Conservation (phyloP, 1,140 invertebrate species). For the Diuraphis noxia region DNA sequence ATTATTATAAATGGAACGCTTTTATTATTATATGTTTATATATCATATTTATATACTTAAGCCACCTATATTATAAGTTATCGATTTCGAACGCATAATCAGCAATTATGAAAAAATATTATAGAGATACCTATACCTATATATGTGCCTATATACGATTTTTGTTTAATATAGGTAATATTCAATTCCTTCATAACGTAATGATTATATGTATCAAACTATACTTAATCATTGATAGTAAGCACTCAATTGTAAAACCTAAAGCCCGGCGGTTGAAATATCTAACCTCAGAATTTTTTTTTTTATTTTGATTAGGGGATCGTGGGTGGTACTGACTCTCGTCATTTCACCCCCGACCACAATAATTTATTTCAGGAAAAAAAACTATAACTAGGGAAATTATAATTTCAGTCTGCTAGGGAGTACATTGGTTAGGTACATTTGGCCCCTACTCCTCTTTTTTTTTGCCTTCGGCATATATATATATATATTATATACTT, state of each 20-base stretch:
- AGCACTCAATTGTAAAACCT: neutral
- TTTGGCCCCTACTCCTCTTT: no score
- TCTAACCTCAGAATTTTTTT: no score
- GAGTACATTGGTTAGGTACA: no score
- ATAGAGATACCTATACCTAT: neutral
- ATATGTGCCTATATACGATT: neutral
- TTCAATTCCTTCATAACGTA: neutral
- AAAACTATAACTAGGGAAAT: no score
- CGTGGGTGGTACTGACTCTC: no score
- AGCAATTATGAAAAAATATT: neutral
- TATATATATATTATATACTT: no score
- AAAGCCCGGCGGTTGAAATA: neutral
- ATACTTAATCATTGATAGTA: neutral
- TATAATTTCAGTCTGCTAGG: no score
- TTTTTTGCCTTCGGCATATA: no score
- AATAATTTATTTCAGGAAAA: no score
- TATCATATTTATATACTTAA: conserved; percentile 12
- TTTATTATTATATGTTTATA: conserved; percentile 4
- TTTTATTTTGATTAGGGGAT: no score
- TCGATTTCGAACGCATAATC: neutral
- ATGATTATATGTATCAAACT: neutral
- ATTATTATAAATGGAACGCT: neutral
- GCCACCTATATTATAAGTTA: neutral
- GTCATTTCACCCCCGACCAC: no score
- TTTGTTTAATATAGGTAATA: neutral